Conservation (phyloP, 2,888 invertebrate genomes). For the Empis livida region DNA sequence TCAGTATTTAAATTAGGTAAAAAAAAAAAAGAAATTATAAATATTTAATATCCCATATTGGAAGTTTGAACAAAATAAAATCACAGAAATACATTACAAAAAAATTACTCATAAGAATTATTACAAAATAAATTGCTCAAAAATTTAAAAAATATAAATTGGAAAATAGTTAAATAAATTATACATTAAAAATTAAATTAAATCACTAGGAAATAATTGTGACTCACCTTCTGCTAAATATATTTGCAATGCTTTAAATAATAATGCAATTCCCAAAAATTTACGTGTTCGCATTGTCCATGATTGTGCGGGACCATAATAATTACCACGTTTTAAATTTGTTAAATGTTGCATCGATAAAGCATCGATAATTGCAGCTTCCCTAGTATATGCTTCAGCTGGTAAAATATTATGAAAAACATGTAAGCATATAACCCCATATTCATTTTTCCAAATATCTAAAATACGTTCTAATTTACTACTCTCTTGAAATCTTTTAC, state of each 20-base stretch:
- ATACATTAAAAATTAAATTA: constrained; percentile 27
- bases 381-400: constrained; percentile 85
- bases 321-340: constrained; percentile 68
- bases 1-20: too few species aligned
- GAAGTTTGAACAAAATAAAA: too few species aligned
- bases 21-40: too few species aligned
- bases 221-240: constrained; percentile 81
- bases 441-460: constrained; percentile 71
- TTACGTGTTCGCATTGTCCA: constrained; percentile 60
- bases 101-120: too few species aligned
- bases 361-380: constrained; percentile 89
- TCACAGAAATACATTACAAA: too few species aligned
- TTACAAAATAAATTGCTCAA: too few species aligned
- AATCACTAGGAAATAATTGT: constrained; percentile 66
- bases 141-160: too few species aligned
- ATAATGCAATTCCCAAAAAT: constrained; percentile 61
- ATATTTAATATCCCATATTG: too few species aligned
- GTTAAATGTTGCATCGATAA: constrained; percentile 61
- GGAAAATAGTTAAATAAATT: too few species aligned
- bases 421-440: constrained; percentile 82
- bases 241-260: constrained; percentile 71
- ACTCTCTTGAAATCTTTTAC: constrained; percentile 16
- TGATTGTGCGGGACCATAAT: constrained; percentile 62
- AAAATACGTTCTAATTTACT: constrained; percentile 66
- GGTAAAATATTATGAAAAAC: constrained; percentile 83